A percentile compares a stretch with the other conserved stretches of the same genome.
Evolutionary conservation across 2,797 vertebrate genomes (phyloP).

Genomic region (Heliangelus exortis): DNA sequence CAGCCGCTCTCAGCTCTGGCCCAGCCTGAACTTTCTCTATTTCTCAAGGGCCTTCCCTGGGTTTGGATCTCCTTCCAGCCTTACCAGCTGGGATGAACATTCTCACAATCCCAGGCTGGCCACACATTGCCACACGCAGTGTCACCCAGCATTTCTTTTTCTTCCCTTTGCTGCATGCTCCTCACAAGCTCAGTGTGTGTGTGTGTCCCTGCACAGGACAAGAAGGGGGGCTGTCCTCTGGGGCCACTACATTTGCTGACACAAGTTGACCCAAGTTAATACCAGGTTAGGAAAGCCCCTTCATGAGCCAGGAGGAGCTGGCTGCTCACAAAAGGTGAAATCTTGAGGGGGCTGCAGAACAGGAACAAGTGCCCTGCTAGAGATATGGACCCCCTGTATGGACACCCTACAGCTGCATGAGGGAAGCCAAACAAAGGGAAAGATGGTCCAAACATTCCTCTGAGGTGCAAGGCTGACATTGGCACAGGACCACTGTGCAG

Average conservation of each 20-base stretch:
- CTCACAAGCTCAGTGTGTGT: neutral
- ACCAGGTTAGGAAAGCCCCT: neutral
- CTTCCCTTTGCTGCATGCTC: fast-evolving
- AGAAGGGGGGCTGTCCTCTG: neutral
- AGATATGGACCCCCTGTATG: neutral
- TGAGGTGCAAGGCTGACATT: neutral
- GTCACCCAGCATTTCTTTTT: neutral
- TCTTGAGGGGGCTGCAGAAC: neutral
- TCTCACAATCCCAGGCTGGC: neutral
- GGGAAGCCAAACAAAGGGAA: neutral
- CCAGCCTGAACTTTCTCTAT: neutral
- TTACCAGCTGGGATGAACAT: neutral
- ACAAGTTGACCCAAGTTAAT: neutral
- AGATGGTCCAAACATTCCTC: neutral
- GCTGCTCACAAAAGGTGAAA: neutral
- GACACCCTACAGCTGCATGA: neutral
- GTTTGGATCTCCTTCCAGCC: conserved; percentile 16
- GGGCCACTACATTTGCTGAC: fast-evolving
- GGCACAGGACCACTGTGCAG: neutral
- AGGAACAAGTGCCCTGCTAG: neutral
- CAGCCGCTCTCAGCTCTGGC: neutral
- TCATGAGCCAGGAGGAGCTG: neutral
- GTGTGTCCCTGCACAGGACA: neutral
- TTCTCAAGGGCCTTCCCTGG: neutral
- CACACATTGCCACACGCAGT: neutral